Base-by-base conservation (phyloP, 1,140 invertebrate species). In the Adelges cooleyi region DNA sequence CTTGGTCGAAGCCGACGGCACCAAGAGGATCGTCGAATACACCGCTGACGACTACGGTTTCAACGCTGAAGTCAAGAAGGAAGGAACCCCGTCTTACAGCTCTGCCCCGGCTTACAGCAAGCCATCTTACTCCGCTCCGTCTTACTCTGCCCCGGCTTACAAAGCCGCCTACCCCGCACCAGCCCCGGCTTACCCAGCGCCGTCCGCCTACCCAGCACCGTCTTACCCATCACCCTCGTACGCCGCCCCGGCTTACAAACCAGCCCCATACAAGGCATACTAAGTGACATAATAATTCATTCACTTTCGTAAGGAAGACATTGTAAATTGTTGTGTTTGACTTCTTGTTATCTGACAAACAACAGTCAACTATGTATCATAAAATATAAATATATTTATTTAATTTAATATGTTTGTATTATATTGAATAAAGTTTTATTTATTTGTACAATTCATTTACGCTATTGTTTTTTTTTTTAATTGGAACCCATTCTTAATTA, bases 1-100 rank as follows among this genome's bases (percentile, higher is more conserved):
- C 33, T 73, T 80, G 1, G 76, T 79, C 0, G 78, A 80, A 62
- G 68, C 77, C 15, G 79, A 80, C 50, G 78, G 79, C 15, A 81
- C 83, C 27, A 78, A 82, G 56, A 72, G 78, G 25, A 75, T 72
- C 38, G 82, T 84, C 17, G 78, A 82, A 50, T 84, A 84, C 68
- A 65, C 48, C 23, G 67, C 68, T 15, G 69, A 69, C 46, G 67
- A 66, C 33, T 29, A 56, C 59, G 70, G 70, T 29, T 70, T 70
- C 66, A 65, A 66, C 48, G 69, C 69, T 44, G 49, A 62, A 3
- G 68, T 69, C 70, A 70, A 65, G 75, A 65, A 50, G 23, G 48
- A 48, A 49, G 59, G 59, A 48, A n/a, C n/a, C 44, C 20, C 44
- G 6, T n/a, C 44, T 6, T 22, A 48, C 18, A 27, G 44, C 20